phyloP scores from a whole-genome alignment of 2,888 invertebrate species.

The Ectropis crepuscularia region DNA sequence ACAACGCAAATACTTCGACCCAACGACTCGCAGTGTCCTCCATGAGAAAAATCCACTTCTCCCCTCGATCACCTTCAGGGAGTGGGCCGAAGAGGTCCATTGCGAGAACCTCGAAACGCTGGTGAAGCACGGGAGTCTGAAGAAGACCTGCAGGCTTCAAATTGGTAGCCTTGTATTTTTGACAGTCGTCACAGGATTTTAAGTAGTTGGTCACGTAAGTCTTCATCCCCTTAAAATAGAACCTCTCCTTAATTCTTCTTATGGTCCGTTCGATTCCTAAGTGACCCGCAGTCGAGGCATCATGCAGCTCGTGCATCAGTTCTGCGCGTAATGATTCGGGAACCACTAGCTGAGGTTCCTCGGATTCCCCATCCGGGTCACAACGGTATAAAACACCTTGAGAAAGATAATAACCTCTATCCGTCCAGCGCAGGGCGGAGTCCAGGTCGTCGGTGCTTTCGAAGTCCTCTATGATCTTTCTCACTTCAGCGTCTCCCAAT shows the following conservation, averaged over 20 bases:
- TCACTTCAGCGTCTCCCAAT: not conserved
- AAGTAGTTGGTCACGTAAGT: not conserved
- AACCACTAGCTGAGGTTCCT: not conserved
- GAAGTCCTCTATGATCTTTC: not conserved
- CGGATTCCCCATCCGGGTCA: not conserved
- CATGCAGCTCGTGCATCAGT: not conserved
- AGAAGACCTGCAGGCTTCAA: not conserved
- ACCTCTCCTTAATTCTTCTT: not conserved
- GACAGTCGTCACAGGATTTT: not conserved
- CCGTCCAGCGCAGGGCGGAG: not conserved
- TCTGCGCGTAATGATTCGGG: not conserved
- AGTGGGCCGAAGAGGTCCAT: conserved; percentile 40
- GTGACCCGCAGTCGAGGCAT: not conserved
- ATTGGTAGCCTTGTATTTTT: conserved; percentile 1
- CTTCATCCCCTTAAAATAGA: not conserved
- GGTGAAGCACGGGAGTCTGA: not conserved
- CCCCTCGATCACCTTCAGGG: conserved; percentile 20
- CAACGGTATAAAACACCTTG: not conserved
- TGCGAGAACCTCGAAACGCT: conserved; percentile 34
- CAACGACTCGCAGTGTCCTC: conserved; percentile 43
- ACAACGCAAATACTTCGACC: conserved; percentile 38
- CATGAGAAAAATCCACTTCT: conserved; percentile 36
- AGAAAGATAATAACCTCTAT: not conserved
- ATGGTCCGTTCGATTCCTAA: not conserved
- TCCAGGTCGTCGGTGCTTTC: not conserved